These are phyloP conservation scores for Zoanthus solanderi DNA, from an alignment of 92 coral and sea anemone genomes.

Conservation along the genomic window DNA sequence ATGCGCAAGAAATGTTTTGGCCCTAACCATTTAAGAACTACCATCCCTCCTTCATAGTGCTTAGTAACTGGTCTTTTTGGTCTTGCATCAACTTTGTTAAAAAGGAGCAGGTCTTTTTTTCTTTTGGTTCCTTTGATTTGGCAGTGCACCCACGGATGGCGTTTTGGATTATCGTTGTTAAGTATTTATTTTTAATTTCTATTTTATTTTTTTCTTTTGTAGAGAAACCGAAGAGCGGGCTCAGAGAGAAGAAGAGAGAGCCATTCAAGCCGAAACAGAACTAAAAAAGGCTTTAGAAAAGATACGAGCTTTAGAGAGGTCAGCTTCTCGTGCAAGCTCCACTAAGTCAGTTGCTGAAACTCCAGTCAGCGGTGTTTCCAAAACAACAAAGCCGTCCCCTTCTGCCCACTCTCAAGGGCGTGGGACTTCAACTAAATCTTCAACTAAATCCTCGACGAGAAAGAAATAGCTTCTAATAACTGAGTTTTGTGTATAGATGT, in stretches of 20 bases:
- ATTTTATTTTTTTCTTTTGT: neutral
- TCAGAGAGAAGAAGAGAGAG: slow-evolving; percentile 91
- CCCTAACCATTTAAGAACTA: too few relatives aligned
- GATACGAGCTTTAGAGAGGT: slow-evolving; percentile 96
- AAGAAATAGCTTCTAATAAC: slow-evolving; percentile 55
- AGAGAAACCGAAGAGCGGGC: slow-evolving; percentile 98
- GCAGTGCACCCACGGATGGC: too few relatives aligned
- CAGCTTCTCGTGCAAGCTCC: slow-evolving; percentile 92
- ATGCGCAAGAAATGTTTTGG: too few relatives aligned
- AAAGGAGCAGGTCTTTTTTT: too few relatives aligned
- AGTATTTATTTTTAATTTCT: too few relatives aligned
- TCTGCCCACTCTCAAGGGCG: slow-evolving; percentile 72
- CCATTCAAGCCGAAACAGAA: slow-evolving; percentile 91
- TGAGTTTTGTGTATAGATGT: neutral
- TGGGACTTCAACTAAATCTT: slow-evolving; percentile 72
- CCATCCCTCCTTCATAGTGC: too few relatives aligned
- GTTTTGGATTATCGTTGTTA: too few relatives aligned
- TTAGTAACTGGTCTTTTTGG: too few relatives aligned
- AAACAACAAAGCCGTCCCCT: slow-evolving; percentile 70
- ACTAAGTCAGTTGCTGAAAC: slow-evolving; percentile 74
- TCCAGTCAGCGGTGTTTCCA: slow-evolving; percentile 73
- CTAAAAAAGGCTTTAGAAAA: slow-evolving; percentile 92
- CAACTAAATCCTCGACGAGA: slow-evolving; percentile 74
- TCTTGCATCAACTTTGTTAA: too few relatives aligned
- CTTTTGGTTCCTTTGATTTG: too few relatives aligned